Evolutionary conservation across 1,140 invertebrate species (phyloP).

Genomic region (Drosophila orena): DNA sequence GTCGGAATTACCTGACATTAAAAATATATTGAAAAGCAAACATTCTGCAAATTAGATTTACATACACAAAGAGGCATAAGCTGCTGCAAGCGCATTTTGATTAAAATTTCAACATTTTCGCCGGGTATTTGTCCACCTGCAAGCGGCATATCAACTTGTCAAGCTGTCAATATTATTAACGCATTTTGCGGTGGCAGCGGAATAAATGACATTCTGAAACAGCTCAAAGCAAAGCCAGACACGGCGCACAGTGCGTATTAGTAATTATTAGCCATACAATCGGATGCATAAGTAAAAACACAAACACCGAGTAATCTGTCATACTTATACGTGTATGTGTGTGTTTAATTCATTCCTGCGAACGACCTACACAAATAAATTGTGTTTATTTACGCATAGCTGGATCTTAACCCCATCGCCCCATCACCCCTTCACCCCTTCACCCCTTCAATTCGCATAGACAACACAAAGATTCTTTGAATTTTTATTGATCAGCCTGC

Average conservation of each 20-base stretch:
- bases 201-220: conserved; percentile 4
- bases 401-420: conserved; percentile 1
- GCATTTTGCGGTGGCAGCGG: conserved; percentile 19
- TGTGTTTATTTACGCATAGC: conserved; percentile 10
- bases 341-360: not conserved
- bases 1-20: no score
- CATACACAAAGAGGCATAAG: not conserved
- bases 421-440: no score
- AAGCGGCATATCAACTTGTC: conserved; percentile 21
- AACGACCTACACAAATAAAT: not conserved
- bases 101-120: conserved; percentile 18
- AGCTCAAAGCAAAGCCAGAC: not conserved
- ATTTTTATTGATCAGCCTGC: conserved; percentile 66
- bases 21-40: no score
- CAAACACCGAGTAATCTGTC: conserved; percentile 1
- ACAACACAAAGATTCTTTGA: conserved; percentile 54
- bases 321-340: not conserved
- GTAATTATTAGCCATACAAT: conserved; percentile 16
- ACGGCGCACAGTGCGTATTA: conserved; percentile 5
- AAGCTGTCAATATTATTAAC: conserved; percentile 31
- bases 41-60: not conserved
- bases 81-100: not conserved
- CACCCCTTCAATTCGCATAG: conserved; percentile 7
- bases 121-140: conserved; percentile 1
- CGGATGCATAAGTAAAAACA: conserved; percentile 1